These are phyloP conservation scores for Octomys mimax DNA, from an alignment of 2,797 vertebrate species.

Conservation along the genomic window DNA sequence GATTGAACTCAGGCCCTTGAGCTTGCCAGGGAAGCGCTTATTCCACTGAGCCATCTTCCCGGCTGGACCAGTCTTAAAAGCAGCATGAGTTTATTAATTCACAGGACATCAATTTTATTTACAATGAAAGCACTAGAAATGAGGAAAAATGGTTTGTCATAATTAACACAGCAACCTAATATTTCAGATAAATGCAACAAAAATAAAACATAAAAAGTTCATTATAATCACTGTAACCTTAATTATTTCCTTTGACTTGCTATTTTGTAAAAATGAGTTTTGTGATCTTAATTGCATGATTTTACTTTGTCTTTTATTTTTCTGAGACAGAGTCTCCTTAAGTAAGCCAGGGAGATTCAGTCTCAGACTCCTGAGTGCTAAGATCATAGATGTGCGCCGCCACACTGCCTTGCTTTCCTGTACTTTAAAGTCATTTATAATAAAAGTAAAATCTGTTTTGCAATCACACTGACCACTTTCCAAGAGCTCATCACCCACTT, in stretches of 20 bases:
- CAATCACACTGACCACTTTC: background rate
- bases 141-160: background rate
- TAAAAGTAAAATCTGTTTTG: conserved; percentile 45
- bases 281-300: background rate
- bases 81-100: background rate
- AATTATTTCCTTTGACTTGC: conserved; percentile 25
- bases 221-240: background rate
- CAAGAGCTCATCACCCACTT: background rate
- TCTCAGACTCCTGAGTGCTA: background rate
- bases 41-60: too few species aligned
- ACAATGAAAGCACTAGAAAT: conserved; percentile 45
- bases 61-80: conserved; percentile 51
- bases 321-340: background rate
- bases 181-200: conserved; percentile 52
- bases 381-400: background rate
- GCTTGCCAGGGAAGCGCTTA: too few species aligned
- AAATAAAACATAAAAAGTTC: conserved; percentile 36
- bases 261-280: conserved; percentile 2
- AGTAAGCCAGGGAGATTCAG: background rate
- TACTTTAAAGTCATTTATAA: conserved; percentile 23
- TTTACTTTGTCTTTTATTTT: background rate
- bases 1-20: too few species aligned
- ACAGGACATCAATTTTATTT: background rate
- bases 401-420: background rate
- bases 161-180: background rate